Conservation (phyloP, 2,888 invertebrate species). For the Oligia latruncula region DNA sequence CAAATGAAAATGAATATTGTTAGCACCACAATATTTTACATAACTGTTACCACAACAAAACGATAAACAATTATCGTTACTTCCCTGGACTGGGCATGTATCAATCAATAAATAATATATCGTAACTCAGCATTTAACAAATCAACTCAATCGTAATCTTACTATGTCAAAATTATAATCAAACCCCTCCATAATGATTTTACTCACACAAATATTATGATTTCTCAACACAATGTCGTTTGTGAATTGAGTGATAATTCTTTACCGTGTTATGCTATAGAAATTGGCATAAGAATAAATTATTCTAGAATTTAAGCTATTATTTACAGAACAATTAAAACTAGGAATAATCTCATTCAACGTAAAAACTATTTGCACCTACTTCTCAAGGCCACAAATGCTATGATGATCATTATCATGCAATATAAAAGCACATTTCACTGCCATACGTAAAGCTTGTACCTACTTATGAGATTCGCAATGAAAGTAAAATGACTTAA, state of each 20-base stretch:
- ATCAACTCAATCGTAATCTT: constrained; percentile 55
- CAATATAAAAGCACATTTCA: constrained; percentile 48
- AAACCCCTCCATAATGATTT: constrained; percentile 44
- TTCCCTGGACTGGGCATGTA: constrained; percentile 64
- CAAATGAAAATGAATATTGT: constrained; percentile 63
- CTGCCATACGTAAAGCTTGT: constrained; percentile 58
- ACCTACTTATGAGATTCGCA: constrained; percentile 75
- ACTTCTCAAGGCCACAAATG: constrained; percentile 82
- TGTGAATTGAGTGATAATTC: constrained; percentile 63
- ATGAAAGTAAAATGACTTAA: constrained; percentile 63
- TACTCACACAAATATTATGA: constrained; percentile 32
- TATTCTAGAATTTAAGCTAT: constrained; percentile 81
- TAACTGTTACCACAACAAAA: constrained; percentile 72
- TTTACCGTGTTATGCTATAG: constrained; percentile 73
- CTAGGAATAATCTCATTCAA: constrained; percentile 88
- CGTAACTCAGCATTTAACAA: constrained; percentile 68
- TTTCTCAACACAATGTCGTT: constrained; percentile 46
- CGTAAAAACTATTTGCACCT: constrained; percentile 78
- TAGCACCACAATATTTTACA: constrained; percentile 73
- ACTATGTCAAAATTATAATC: constrained; percentile 57
- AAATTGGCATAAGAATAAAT: constrained; percentile 80
- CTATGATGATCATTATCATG: constrained; percentile 49
- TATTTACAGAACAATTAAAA: constrained; percentile 85
- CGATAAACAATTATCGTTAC: constrained; percentile 69
- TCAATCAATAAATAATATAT: constrained; percentile 70